Percentiles rank a stretch among this genome's conserved stretches.
phyloP scores from a whole-genome alignment of 1,140 invertebrate species.

The Platyscapa corneri region DNA sequence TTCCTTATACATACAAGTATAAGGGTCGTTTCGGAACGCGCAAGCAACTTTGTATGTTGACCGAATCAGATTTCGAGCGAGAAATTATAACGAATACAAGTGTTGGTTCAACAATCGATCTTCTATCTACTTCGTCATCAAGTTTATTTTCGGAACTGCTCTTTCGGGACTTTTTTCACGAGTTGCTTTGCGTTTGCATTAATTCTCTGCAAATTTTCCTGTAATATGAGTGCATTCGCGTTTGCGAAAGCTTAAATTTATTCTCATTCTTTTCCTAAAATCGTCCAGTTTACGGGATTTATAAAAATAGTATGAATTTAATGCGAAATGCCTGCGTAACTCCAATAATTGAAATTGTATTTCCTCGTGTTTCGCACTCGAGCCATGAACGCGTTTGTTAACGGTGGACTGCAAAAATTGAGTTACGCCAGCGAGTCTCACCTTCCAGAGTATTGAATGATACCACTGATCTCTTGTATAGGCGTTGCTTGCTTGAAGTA shows the following conservation, averaged over 20 bases:
- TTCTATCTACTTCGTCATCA: neutral
- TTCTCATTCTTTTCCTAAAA: no score
- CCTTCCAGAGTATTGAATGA: slow-evolving; percentile 89
- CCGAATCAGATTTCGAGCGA: neutral
- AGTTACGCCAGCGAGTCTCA: slow-evolving; percentile 68
- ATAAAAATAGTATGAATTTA: no score
- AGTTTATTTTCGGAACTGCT: neutral
- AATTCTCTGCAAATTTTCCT: neutral
- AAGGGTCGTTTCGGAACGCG: neutral
- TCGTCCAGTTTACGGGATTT: no score
- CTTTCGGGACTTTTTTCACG: neutral
- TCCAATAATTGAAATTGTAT: no score
- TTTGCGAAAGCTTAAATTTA: no score
- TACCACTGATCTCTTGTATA: slow-evolving; percentile 90
- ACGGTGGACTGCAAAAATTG: neutral
- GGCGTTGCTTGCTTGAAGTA: slow-evolving; percentile 86
- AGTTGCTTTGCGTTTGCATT: neutral
- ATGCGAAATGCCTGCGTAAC: no score
- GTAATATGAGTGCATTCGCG: neutral
- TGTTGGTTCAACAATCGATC: neutral
- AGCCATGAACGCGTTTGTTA: neutral
- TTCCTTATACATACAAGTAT: no score
- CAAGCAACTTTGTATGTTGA: neutral
- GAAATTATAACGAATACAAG: neutral
- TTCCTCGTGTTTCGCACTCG: no score